Evolutionary conservation across 2,113 vertebrate genomes (phyloP).

Genomic region (Platysteira castanea): DNA sequence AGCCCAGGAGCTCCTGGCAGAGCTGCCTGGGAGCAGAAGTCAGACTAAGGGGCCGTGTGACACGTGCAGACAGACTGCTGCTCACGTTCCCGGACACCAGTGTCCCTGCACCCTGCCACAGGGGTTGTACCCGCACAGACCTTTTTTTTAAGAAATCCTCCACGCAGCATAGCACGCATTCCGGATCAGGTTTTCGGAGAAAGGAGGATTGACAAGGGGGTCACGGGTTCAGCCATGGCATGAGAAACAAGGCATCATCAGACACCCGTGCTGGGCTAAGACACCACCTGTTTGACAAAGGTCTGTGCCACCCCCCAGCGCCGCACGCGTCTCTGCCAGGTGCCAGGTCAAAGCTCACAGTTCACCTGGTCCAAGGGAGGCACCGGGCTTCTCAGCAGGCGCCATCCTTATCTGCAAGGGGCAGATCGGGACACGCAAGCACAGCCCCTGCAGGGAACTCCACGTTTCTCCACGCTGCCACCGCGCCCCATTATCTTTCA

Average conservation of each 20-base stretch:
- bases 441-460: background rate
- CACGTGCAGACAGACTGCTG: background rate
- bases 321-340: background rate
- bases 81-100: background rate
- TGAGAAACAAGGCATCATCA: background rate
- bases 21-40: background rate
- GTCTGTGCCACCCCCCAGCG: background rate
- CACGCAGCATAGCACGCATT: fast-evolving
- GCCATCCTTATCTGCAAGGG: conserved; percentile 22
- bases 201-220: background rate
- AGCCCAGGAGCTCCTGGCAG: background rate
- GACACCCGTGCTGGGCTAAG: background rate
- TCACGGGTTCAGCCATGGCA: background rate
- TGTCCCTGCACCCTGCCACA: background rate
- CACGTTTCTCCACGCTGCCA: background rate
- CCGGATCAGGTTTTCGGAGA: background rate
- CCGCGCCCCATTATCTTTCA: background rate
- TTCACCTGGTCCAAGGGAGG: background rate
- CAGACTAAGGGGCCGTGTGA: background rate
- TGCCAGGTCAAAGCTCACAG: conserved; percentile 35
- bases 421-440: background rate
- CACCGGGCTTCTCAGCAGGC: background rate
- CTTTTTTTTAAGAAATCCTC: background rate
- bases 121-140: fast-evolving
- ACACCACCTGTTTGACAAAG: background rate